Evolutionary conservation across 35 echinoderm and acorn worm species (phyloP).

Genomic region (Chiridota heheva): DNA sequence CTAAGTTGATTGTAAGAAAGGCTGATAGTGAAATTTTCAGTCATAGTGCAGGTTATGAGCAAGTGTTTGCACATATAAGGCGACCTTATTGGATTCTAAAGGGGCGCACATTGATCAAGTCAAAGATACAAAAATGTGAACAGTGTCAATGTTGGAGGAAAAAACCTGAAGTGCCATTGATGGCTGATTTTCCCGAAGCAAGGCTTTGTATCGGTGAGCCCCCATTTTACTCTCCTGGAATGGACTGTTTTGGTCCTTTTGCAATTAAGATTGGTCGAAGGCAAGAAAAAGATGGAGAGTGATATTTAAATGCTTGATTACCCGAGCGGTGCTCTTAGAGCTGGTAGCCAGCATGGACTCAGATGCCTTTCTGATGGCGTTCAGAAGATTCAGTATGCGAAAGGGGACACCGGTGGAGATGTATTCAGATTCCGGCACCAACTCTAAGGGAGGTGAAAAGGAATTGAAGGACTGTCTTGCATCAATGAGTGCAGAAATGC

Average conservation of each 20-base stretch:
- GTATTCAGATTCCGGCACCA: constrained; percentile 30
- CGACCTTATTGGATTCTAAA: constrained; percentile 50
- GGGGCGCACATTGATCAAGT: constrained; percentile 38
- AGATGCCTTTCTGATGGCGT: constrained; percentile 36
- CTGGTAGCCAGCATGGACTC: constrained; percentile 21
- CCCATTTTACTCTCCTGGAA: constrained; percentile 24
- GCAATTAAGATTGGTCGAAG: constrained; percentile 22
- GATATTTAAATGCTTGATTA: constrained; percentile 48
- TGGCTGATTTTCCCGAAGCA: constrained; percentile 52
- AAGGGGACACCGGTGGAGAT: constrained; percentile 32
- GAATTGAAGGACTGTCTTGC: constrained; percentile 24
- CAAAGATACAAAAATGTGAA: not conserved
- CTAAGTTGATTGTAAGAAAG: constrained; percentile 40
- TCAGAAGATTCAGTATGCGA: constrained; percentile 25
- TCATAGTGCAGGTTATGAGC: constrained; percentile 38
- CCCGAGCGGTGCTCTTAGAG: constrained; percentile 19
- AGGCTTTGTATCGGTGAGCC: constrained; percentile 2
- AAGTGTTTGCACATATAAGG: constrained; percentile 43
- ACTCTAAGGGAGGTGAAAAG: constrained; percentile 31
- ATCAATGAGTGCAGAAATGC: not conserved
- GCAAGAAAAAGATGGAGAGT: constrained; percentile 42
- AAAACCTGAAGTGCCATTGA: constrained; percentile 40
- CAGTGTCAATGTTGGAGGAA: not conserved
- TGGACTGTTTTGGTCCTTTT: constrained; percentile 53
- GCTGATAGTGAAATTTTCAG: constrained; percentile 17